Conservation (phyloP, 2,888 invertebrate genomes). For the Drosophila subsilvestris region DNA sequence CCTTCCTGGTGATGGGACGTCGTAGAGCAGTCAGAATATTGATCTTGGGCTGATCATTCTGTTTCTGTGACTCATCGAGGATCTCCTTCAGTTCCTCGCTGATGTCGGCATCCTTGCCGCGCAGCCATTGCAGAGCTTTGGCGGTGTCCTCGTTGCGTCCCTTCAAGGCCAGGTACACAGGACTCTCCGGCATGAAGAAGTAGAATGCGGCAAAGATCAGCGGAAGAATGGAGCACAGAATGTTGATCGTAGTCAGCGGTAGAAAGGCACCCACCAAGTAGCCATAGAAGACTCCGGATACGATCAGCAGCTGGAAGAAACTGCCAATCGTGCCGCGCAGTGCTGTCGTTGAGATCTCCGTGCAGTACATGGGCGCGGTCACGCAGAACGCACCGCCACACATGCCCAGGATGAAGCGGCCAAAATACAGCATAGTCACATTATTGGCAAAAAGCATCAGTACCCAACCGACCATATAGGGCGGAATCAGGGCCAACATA, state of each 20-base stretch:
- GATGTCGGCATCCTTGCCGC: conserved; percentile 89
- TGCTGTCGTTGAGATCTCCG: conserved; percentile 92
- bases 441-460: conserved; percentile 89
- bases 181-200: conserved; percentile 94
- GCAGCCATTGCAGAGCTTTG: conserved; percentile 87
- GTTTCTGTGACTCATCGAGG: conserved; percentile 66
- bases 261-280: conserved; percentile 86
- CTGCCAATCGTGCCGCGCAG: conserved; percentile 93
- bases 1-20: conserved; percentile 86
- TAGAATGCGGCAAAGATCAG: conserved; percentile 88
- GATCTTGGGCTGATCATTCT: conserved; percentile 81
- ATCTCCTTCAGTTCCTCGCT: conserved; percentile 85
- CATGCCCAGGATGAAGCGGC: conserved; percentile 74
- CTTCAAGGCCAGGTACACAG: conserved; percentile 87
- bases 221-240: conserved; percentile 82
- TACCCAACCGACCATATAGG: conserved; percentile 90
- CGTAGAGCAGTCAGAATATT: conserved; percentile 86
- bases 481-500: conserved; percentile 84
- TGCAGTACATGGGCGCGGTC: conserved; percentile 91
- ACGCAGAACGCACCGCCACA: conserved; percentile 90
- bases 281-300: conserved; percentile 90
- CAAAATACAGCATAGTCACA: conserved; percentile 72
- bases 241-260: conserved; percentile 56
- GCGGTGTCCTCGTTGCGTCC: conserved; percentile 87
- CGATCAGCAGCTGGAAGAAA: conserved; percentile 93